Evolutionary conservation across 2,888 invertebrate genomes (phyloP), one percentile per base, ranked within the genome.

Genomic region (Drosophila rellima): DNA sequence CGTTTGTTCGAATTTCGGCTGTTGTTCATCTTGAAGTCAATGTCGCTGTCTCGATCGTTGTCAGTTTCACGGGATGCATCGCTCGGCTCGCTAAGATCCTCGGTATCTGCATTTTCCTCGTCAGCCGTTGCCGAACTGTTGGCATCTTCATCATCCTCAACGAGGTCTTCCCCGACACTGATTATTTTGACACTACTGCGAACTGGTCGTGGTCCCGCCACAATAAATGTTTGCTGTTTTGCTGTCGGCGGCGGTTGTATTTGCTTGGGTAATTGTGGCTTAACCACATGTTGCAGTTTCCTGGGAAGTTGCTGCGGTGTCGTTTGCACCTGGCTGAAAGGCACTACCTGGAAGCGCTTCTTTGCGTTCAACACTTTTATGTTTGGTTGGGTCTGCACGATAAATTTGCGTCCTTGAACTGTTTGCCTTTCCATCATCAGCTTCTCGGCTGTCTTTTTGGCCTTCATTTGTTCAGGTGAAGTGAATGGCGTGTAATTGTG

Each of bases 401-500:
- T 70, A n/a, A 82, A 54, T 70, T 91, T 92, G 13, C 92, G 85
- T 18, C 70, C 78, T 11, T 73, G 75, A 1, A 75, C 51, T 3
- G 67, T 33, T 47, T 84, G 82, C 54, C 83, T 82, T n/a, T 90
- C 89, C 23, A 83, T 66, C 11, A 82, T 70, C 29, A 85, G 26
- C 54, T 84, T 91, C 17, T 90, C 90, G 7, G 83, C 82, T 3
- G 76, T 57, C 48, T 87, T 74, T 54, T 90, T 87, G 2, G 82
- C 80, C 31, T 87, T 90, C 70, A 91, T 91, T 85, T 94, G 94
- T 82, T 94, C 94, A 31, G 95, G 95, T 62, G 95, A 95, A 33
- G 94, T 95, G 37, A 95, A 94, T 47, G 95, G 94, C 45, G 96
- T 96, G 80, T 97, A 97, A 89, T 96, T 96, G 89, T 97, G 97